Evolutionary conservation across 2,113 vertebrate genomes (phyloP), one percentile per base, ranked within the genome.

Genomic region (Seriola aureovittata): DNA sequence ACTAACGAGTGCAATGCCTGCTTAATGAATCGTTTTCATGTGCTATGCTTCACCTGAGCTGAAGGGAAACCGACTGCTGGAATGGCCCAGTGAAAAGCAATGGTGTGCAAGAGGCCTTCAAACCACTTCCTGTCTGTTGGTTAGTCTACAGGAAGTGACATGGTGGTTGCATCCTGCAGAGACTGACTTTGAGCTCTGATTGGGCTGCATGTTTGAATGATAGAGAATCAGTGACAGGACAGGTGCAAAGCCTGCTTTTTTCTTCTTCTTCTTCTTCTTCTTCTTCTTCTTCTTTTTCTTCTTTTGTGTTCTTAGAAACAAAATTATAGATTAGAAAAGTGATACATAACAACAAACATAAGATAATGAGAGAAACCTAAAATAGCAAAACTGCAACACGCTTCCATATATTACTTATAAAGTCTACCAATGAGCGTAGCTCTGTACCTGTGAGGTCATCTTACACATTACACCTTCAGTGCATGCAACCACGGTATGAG

Each of bases 141-240:
- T 88, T 80, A 71, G 81, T 75, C 46, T 60, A 84, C 93, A 95
- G 95, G 95, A 96, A 95, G 90, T 95, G 91, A 94, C 88, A 75
- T 93, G 92, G 75, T 23, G 40, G 77, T 69, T 75, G 75, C 93
- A 94, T 95, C 93, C 93, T 93, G 91, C 89, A 85, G 60, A 86
- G 79, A 83, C 66, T 58, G 42, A 68, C 48, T 91, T 52, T 66
- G 64, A 73, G 69, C 64, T 91, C 77, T 80, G 78, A 87, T 85
- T 76, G 71, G 75, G 38, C 44, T 81, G 66, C 40, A 46, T 82
- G 59, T 72, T 5, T 54, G 46, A 64, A 29, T 21, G 42, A 14
- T 16, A 44, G 36, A 74, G 68, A 72, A 77, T 82, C 75, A 81
- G 69, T 82, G 74, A 76, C 1, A 0, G 12, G 8, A 16, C 5